Conservation (phyloP, 2,797 vertebrate species). For the Gambusia yucatana region DNA sequence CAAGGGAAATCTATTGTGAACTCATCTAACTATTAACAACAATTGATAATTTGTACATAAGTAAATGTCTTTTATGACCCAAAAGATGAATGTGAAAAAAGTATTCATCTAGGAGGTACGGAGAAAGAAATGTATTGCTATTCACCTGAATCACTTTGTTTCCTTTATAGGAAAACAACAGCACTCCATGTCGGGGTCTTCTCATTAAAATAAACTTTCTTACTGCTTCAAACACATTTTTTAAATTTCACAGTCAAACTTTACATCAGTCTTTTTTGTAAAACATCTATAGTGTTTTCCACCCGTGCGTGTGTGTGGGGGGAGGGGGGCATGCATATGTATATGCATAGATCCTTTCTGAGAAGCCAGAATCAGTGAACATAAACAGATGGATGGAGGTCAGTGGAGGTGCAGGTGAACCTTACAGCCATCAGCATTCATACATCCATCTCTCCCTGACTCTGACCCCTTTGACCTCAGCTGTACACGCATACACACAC, state of each 20-base stretch:
- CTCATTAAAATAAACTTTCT: not conserved
- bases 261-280: not conserved
- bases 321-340: not conserved
- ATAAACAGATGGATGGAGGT: constrained; percentile 68
- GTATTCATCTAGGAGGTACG: not conserved
- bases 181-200: not conserved
- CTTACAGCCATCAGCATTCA: constrained; percentile 46
- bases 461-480: constrained; percentile 25
- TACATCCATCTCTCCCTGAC: constrained; percentile 29
- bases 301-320: constrained; percentile 4
- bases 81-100: not conserved
- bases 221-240: not conserved
- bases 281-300: not conserved
- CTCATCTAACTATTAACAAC: not conserved
- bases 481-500: not conserved
- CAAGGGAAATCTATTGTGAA: not conserved
- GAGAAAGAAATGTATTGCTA: not conserved
- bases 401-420: constrained; percentile 60
- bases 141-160: not conserved
- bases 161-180: not conserved
- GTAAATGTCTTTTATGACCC: no score
- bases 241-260: not conserved
- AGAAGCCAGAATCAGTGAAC: constrained; percentile 55
- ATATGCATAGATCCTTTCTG: constrained; percentile 7
- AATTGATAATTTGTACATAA: not conserved